phyloP scores from a whole-genome alignment of 2,888 invertebrate species.

The Nasonovia ribisnigri region DNA sequence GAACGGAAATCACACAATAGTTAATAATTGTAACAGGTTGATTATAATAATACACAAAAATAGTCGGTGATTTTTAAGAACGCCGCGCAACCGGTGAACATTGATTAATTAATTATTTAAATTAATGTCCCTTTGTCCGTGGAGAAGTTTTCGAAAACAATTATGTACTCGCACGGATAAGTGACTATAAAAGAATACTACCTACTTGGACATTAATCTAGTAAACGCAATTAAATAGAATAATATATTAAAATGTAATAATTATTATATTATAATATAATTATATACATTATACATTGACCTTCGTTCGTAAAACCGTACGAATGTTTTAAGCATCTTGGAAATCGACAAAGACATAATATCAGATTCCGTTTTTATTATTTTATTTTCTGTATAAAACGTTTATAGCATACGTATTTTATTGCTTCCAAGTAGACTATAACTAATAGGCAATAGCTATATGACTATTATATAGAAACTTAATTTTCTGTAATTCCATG shows the following conservation, averaged over 20 bases:
- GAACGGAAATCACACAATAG: conserved; percentile 33
- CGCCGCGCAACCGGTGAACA: not conserved
- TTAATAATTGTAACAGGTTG: not conserved
- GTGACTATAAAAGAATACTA: not conserved
- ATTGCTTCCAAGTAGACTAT: not conserved
- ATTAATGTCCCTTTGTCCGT: not conserved
- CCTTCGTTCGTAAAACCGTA: not conserved
- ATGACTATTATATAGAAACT: not conserved
- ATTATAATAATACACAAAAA: not conserved
- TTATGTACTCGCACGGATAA: not conserved
- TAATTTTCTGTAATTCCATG: not conserved
- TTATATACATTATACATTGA: not conserved
- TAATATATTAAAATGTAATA: not conserved
- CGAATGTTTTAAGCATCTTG: not conserved
- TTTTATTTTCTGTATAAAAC: not conserved
- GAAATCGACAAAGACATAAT: not conserved
- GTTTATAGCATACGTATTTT: not conserved
- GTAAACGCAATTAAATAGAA: conserved; percentile 2
- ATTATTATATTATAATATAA: not conserved
- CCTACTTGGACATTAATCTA: not conserved
- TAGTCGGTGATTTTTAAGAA: not conserved
- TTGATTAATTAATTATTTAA: not conserved
- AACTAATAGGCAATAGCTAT: not conserved
- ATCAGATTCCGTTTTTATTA: not conserved
- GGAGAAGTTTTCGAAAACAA: not conserved